These are phyloP conservation scores for Lepilemur ruficaudatus DNA, from an alignment of 2,797 vertebrate species.

Conservation along the genomic window DNA sequence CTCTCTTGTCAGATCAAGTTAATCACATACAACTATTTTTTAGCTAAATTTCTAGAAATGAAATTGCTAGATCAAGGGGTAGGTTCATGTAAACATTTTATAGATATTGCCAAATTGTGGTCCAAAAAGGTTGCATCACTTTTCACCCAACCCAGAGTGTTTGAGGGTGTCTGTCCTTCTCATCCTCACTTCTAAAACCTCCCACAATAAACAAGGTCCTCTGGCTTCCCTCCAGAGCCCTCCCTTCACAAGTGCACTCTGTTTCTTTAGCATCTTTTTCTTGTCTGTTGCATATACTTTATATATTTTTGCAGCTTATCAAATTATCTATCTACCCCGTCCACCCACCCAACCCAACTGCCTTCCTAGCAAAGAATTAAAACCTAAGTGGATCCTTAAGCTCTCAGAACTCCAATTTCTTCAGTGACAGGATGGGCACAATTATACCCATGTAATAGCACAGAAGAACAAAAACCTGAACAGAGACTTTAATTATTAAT, in stretches of 20 bases:
- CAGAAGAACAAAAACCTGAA: background rate
- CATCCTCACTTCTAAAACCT: background rate
- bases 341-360: background rate
- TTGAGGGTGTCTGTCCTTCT: background rate
- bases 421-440: background rate
- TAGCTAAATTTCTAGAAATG: background rate
- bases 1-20: background rate
- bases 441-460: background rate
- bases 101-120: background rate
- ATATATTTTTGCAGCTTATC: background rate
- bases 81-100: background rate
- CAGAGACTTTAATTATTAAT: background rate
- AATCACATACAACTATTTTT: background rate
- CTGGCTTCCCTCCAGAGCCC: background rate
- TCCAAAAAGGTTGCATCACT: background rate
- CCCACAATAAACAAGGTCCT: background rate
- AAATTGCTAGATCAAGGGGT: background rate
- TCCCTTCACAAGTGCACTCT: background rate
- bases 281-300: background rate
- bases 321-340: background rate
- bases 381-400: background rate
- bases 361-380: background rate
- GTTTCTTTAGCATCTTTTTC: background rate
- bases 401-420: background rate
- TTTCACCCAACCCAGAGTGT: background rate